These are phyloP conservation scores for Tinea pellionella DNA, from an alignment of 2,888 invertebrate species.

Conservation along the genomic window DNA sequence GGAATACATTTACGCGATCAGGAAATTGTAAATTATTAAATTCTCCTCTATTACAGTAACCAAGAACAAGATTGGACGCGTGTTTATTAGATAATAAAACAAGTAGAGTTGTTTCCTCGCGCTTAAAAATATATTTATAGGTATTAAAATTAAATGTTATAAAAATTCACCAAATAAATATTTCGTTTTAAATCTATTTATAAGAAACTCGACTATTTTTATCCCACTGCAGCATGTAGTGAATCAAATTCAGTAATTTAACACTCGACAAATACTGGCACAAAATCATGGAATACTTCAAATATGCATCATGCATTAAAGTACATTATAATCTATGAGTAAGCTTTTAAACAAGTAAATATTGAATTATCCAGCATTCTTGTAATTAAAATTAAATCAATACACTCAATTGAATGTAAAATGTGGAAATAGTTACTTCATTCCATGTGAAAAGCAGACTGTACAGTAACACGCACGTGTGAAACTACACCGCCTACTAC, in stretches of 20 bases:
- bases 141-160: too few relatives aligned
- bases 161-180: neutral
- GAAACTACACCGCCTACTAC: neutral
- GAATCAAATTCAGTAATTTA: neutral
- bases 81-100: too few relatives aligned
- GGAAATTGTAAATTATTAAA: too few relatives aligned
- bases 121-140: too few relatives aligned
- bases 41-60: too few relatives aligned
- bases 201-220: neutral
- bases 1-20: too few relatives aligned
- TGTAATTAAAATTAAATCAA: neutral
- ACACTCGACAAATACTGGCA: neutral
- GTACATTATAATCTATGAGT: neutral
- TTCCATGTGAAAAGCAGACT: neutral
- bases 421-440: neutral
- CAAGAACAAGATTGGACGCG: too few relatives aligned
- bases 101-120: too few relatives aligned
- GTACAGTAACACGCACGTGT: constrained; percentile 10
- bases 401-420: neutral
- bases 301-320: neutral
- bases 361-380: neutral
- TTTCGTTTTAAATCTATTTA: neutral
- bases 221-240: constrained; percentile 10
- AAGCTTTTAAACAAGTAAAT: neutral
- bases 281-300: neutral